Base-by-base conservation (phyloP, 1,140 invertebrate genomes). In the Samia ricini region DNA sequence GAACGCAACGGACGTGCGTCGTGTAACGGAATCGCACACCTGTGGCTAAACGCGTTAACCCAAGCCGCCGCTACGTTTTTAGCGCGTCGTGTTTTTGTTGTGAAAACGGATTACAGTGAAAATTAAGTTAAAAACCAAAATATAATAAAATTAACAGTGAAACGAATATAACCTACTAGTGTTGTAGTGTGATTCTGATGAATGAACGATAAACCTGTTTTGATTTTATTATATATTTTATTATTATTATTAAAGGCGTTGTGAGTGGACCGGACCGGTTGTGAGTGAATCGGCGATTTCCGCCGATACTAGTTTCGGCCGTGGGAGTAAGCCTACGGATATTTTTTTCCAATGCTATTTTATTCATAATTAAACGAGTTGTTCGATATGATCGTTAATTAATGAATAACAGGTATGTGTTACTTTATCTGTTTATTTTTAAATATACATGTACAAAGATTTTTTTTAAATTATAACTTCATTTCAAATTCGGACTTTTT, bases 31-130 rank as follows among this genome's bases (percentile, higher is more conserved):
- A n/a, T n/a, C 24, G 59, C 49, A 68, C 77, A 82, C 80, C 76
- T 81, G 78, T 83, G 71, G 80, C 71, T 60, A 51, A 52, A 56
- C 48, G 22, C 54, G 51, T 24, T 33, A 63, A 21, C 49, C 7
- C 49, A 51, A n/a, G n/a, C 10, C 33, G 2, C 7, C 51, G 51
- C 22, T 15, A 7, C 20, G 18, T 21, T 52, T 15, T 8, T n/a
- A 29, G n/a, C 49, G n/a, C n/a, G 49, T 51, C 51, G 33, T 52
- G 22, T 26, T 66, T 60, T 64, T 55, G 19, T 57, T 60, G 36
- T 60, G 8, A 49, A 60, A 64, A 63, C 68, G 79, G 79, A 84
- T 84, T 76, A 80, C 81, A 84, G 81, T 84, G 80, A 58, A 33
- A 21, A 26, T 57, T 29, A 29, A 29, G 10, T 10, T 12, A 36